These are phyloP conservation scores for Graphium colonna DNA, from an alignment of 2,888 invertebrate species.

Conservation along the genomic window DNA sequence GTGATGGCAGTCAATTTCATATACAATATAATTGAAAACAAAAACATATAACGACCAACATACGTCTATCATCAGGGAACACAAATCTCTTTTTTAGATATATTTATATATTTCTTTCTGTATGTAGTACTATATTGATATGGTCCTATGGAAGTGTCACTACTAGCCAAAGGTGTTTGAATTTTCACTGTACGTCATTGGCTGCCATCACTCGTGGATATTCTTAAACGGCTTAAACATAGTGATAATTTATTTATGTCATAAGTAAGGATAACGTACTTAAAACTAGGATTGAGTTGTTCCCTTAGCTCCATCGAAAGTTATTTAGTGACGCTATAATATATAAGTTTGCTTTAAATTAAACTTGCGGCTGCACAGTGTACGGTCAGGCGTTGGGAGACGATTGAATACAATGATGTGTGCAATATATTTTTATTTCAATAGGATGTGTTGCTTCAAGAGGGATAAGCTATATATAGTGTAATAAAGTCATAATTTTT, in stretches of 20 bases:
- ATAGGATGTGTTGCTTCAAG: too few species aligned
- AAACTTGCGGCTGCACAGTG: constrained; percentile 3
- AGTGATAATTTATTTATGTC: constrained; percentile 34
- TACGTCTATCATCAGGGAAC: neutral
- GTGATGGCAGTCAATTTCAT: neutral
- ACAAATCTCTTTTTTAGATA: neutral
- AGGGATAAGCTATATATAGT: too few species aligned
- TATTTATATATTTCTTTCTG: neutral
- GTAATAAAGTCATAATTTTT: too few species aligned
- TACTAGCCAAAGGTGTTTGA: neutral
- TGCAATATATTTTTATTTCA: neutral
- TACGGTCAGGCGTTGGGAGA: constrained; percentile 5
- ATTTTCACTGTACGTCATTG: neutral
- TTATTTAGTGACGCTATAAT: constrained; percentile 13
- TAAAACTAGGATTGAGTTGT: constrained; percentile 33
- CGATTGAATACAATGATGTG: neutral
- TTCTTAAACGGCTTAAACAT: constrained; percentile 18
- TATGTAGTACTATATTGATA: neutral
- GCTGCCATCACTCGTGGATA: constrained; percentile 6
- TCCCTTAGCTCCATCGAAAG: constrained; percentile 12
- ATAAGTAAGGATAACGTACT: constrained; percentile 40
- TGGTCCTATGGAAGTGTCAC: neutral
- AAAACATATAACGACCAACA: neutral
- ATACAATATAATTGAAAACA: too few species aligned
- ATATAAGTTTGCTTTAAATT: constrained; percentile 18